These are phyloP conservation scores for Sycobia sp. DNA, from an alignment of 1,140 invertebrate species.

Conservation along the genomic window DNA sequence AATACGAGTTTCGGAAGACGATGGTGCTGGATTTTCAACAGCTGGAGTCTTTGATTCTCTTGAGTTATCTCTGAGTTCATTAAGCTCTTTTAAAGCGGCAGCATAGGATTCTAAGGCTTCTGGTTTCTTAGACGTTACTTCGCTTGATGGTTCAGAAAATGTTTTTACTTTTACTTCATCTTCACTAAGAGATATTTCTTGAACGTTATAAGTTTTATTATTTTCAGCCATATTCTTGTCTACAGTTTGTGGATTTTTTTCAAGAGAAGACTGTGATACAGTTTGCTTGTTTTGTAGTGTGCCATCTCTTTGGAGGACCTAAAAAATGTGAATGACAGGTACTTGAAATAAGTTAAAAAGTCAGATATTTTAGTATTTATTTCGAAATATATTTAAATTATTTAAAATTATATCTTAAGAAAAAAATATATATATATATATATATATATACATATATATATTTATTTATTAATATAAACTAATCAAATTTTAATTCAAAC, in stretches of 20 bases:
- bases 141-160: conserved; percentile 4
- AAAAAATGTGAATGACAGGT: conserved; percentile 1
- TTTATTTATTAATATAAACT: background rate
- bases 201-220: conserved; percentile 28
- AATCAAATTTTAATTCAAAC: background rate
- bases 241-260: conserved; percentile 30
- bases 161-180: conserved; percentile 35
- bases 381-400: too few relatives aligned
- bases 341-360: too few relatives aligned
- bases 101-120: conserved; percentile 23
- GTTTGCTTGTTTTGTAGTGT: conserved; percentile 17
- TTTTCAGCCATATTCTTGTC: conserved; percentile 23
- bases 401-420: too few relatives aligned
- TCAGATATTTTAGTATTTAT: too few relatives aligned
- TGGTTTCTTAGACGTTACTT: conserved; percentile 10
- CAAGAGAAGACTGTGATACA: conserved; percentile 12
- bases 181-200: conserved; percentile 47
- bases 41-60: conserved; percentile 16
- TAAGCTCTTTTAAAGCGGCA: conserved; percentile 19
- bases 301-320: conserved; percentile 33
- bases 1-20: conserved; percentile 13
- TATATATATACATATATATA: background rate
- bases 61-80: conserved; percentile 5
- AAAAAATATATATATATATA: too few relatives aligned
- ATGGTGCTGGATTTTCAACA: conserved; percentile 17